Percentiles rank a stretch among this genome's conserved stretches.
These are phyloP conservation scores for Volucella zonaria DNA, from an alignment of 2,888 invertebrate genomes.

Conservation along the genomic window DNA sequence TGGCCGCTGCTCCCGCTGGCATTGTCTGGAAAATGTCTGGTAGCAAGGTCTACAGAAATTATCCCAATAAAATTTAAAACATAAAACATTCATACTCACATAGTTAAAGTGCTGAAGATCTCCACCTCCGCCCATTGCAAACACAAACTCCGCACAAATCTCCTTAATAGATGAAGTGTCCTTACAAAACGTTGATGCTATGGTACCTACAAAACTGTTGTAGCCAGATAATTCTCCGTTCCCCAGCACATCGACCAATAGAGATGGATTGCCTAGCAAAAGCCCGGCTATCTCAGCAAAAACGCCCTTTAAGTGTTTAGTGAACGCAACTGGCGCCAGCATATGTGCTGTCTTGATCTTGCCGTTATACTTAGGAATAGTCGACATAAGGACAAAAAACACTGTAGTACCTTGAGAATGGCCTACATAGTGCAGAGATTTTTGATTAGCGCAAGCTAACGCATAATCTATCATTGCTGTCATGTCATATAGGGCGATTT, in stretches of 20 bases:
- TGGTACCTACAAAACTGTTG: constrained; percentile 77
- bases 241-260: constrained; percentile 78
- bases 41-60: constrained; percentile 81
- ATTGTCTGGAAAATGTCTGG: constrained; percentile 86
- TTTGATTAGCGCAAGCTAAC: constrained; percentile 83
- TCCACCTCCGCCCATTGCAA: constrained; percentile 79
- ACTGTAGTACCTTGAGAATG: constrained; percentile 87
- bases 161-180: constrained; percentile 74
- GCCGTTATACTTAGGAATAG: constrained; percentile 87
- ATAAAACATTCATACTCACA: constrained; percentile 82
- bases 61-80: too few species aligned
- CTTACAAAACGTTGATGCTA: constrained; percentile 78
- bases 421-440: constrained; percentile 89
- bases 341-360: constrained; percentile 87
- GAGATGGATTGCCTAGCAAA: constrained; percentile 76
- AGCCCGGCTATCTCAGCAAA: too few species aligned
- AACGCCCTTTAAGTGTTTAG: too few species aligned
- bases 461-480: constrained; percentile 91
- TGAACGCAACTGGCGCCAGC: constrained; percentile 82
- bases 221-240: constrained; percentile 86
- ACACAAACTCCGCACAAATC: constrained; percentile 78
- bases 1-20: constrained; percentile 87
- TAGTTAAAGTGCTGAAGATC: constrained; percentile 79
- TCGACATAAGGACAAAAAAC: constrained; percentile 88
- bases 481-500: constrained; percentile 89